Base-by-base conservation (phyloP, 2,888 invertebrate species). In the Sepiola atlantica region DNA sequence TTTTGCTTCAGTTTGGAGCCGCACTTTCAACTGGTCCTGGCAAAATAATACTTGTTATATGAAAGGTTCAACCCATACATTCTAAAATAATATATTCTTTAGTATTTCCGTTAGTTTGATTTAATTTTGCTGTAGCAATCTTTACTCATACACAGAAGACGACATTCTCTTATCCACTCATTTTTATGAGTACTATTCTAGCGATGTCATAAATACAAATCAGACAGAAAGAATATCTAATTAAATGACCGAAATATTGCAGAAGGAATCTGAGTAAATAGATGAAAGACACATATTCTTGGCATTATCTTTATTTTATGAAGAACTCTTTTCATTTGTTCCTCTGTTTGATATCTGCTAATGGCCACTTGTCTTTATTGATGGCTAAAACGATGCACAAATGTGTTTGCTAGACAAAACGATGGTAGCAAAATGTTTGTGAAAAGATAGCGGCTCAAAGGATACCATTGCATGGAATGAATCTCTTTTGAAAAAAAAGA, bases 291-390 rank as follows among this genome's bases (percentile, higher is more conserved):
- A n/a, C n/a, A 77, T 4, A 77, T 77, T 77, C 77, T 77, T 16
- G n/a, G 18, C 14, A 77, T 77, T 77, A 77, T 77, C 77, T n/a
- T 77, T 77, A 77, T 77, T 77, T 77, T 77, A n/a, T n/a, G 14
- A 32, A 77, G 77, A 16, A n/a, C n/a, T 77, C n/a, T 32, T 77
- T n/a, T n/a, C n/a, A n/a, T 77, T 32, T 21, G 10, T n/a, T 77
- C n/a, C 10, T n/a, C 3, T 32, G 77, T n/a, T 77, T 77, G 77
- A 77, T 77, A n/a, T 77, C 77, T 77, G n/a, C 77, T 77, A 77
- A 77, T 77, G n/a, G 77, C 77, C 77, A 77, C n/a, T 77, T n/a
- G 77, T 77, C n/a, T 77, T 77, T 77, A 14, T n/a, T 77, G 77
- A 77, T 77, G n/a, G n/a, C 77, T 21, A 32, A 77, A 45, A 77